Evolutionary conservation across 2,888 invertebrate species (phyloP).

Genomic region (Troides oblongomaculatus): DNA sequence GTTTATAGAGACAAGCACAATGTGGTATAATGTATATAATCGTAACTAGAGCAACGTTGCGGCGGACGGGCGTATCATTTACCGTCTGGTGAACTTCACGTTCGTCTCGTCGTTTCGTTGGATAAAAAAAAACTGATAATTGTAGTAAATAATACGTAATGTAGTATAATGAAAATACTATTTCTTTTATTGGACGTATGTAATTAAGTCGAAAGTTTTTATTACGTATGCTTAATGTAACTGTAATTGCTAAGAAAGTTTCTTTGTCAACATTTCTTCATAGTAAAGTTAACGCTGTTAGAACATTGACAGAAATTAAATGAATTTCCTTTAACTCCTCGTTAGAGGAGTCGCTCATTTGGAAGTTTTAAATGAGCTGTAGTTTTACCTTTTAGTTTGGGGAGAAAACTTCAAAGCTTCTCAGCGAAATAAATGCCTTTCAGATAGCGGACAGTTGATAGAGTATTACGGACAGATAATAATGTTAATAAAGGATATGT

Average conservation of each 20-base stretch:
- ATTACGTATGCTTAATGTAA: neutral
- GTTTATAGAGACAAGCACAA: too few relatives aligned
- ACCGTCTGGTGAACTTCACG: too few relatives aligned
- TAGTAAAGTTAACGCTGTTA: neutral
- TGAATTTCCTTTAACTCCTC: slow-evolving; percentile 21
- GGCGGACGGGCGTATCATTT: too few relatives aligned
- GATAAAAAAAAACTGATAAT: too few relatives aligned
- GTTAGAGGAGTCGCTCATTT: slow-evolving; percentile 22
- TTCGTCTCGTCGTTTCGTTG: too few relatives aligned
- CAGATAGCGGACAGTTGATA: neutral
- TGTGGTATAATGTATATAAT: too few relatives aligned
- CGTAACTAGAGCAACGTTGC: too few relatives aligned
- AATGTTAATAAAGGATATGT: neutral
- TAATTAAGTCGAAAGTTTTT: too few relatives aligned
- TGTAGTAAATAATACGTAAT: too few relatives aligned
- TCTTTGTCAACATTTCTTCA: neutral
- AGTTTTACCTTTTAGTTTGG: slow-evolving; percentile 21
- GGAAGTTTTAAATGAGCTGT: slow-evolving; percentile 28
- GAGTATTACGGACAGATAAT: neutral
- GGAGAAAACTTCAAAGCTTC: slow-evolving; percentile 22
- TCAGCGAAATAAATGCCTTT: neutral
- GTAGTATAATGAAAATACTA: too few relatives aligned
- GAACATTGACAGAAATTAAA: slow-evolving; percentile 20
- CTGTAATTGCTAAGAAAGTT: neutral
- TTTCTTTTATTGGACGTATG: too few relatives aligned